Percentiles rank a stretch among this genome's conserved stretches.
Conservation (phyloP, 2,888 invertebrate genomes). For the Yponomeuta evonymella region DNA sequence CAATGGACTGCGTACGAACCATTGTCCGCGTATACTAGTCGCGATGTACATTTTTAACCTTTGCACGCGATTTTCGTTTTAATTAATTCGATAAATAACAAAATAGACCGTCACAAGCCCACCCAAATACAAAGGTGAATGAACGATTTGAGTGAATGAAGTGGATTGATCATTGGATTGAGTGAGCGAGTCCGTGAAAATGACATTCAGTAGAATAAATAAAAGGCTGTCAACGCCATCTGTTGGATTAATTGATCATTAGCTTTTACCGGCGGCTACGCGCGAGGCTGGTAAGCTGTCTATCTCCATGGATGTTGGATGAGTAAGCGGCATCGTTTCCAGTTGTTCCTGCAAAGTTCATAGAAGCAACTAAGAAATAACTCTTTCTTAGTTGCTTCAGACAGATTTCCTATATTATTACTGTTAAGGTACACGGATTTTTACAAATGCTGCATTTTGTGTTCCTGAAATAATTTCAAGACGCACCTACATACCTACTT, state of each 20-base stretch:
- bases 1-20: conserved; percentile 24
- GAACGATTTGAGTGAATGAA: conserved; percentile 9
- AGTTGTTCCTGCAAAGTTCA: too few relatives aligned
- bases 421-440: too few relatives aligned
- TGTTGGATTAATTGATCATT: neutral
- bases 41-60: conserved; percentile 21
- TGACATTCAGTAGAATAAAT: neutral
- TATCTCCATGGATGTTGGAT: too few relatives aligned
- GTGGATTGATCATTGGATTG: neutral
- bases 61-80: conserved; percentile 10
- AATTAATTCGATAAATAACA: conserved; percentile 4
- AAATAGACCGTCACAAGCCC: neutral
- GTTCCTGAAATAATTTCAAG: too few relatives aligned
- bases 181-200: neutral
- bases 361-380: too few relatives aligned
- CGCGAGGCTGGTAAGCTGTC: too few relatives aligned
- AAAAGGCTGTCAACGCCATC: neutral
- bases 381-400: too few relatives aligned
- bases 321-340: too few relatives aligned
- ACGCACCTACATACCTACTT: too few relatives aligned
- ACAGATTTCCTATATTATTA: too few relatives aligned
- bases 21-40: conserved; percentile 30
- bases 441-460: too few relatives aligned
- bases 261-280: too few relatives aligned
- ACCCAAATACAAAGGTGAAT: conserved; percentile 3